Evolutionary conservation across 37 sponge, comb jelly and placozoan species (phyloP), one percentile per base, ranked within the genome.

Genomic region (Dysidea cf. avara): DNA sequence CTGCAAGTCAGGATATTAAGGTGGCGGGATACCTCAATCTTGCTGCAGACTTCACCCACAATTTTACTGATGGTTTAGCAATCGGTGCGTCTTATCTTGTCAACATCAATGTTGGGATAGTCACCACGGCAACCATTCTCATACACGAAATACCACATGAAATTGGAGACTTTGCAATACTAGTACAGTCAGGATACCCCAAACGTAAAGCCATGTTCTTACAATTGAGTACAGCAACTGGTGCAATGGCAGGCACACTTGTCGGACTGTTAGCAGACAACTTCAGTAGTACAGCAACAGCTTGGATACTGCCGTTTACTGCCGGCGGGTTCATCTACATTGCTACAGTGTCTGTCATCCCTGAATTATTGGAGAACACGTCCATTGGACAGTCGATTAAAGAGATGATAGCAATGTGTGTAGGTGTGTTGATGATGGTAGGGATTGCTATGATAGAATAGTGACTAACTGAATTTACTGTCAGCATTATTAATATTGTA

Each of bases 241-340:
- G 97, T 1, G 97, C 97, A 5, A 50, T 97, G 34, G 49, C 72
- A 0, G 97, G 97, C 12, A 91, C 92, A 0, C 48, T 76, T n/a
- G 81, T 74, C 32, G 97, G 97, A 1, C 79, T 97, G 3, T 33
- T 84, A 6, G 94, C 91, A 36, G 94, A 97, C 28, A 43, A 32
- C 64, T 72, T n/a, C n/a, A n/a, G n/a, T n/a, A n/a, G n/a, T n/a
- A n/a, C n/a, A n/a, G n/a, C n/a, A n/a, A n/a, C n/a, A 2, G 43
- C 64, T 20, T 91, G 93, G 86, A 93, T 97, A 46, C 85, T 97
- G 1, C 95, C 97, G 14, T 97, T 97, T 64, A 97, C 97, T 1
- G 97, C 97, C 36, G 97, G 97, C 29, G 97, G 97, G 21, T 97
- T n/a, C n/a, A n/a, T n/a, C n/a, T n/a, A n/a, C n/a, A n/a, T n/a